Conservation (phyloP, 1,140 invertebrate genomes). For the Radopholus similis region DNA sequence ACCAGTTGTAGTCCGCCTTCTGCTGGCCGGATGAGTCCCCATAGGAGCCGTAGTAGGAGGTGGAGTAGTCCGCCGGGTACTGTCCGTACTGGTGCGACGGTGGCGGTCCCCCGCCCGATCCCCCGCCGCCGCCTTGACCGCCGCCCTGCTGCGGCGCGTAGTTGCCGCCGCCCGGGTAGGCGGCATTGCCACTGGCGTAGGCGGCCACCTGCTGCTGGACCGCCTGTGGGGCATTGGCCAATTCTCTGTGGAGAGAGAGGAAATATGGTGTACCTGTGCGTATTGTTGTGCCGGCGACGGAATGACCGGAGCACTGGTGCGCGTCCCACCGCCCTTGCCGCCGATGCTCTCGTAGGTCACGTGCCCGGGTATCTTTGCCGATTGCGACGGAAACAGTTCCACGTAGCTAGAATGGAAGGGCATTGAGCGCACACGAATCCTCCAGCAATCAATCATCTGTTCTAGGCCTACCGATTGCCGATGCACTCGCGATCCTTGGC, state of each 20-base stretch:
- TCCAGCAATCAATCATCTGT: neutral
- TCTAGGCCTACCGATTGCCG: constrained; percentile 11
- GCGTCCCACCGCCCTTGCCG: neutral
- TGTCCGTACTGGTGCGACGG: neutral
- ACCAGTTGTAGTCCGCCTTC: constrained; percentile 3
- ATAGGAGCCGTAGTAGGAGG: neutral
- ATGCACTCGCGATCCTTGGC: constrained; percentile 26
- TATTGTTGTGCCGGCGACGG: constrained; percentile 9
- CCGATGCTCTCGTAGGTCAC: constrained; percentile 16
- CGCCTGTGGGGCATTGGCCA: neutral
- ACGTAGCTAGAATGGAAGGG: constrained; percentile 13
- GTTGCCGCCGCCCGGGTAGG: neutral
- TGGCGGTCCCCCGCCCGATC: neutral
- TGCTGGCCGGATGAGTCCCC: neutral
- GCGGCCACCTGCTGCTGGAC: constrained; percentile 13
- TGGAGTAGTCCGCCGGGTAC: neutral
- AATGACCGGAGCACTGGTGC: neutral
- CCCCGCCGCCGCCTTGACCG: neutral
- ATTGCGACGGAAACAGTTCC: constrained; percentile 5
- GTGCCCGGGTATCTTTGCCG: constrained; percentile 9
- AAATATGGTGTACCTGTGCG: neutral
- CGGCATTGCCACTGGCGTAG: constrained; percentile 4
- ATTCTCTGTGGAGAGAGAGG: neutral
- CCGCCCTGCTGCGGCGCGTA: too few relatives aligned
- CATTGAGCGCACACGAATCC: too few relatives aligned